Percentiles rank a stretch among this genome's conserved stretches.
These are phyloP conservation scores for Aporrectodea caliginosa DNA, from an alignment of 1,140 invertebrate species.

Conservation along the genomic window DNA sequence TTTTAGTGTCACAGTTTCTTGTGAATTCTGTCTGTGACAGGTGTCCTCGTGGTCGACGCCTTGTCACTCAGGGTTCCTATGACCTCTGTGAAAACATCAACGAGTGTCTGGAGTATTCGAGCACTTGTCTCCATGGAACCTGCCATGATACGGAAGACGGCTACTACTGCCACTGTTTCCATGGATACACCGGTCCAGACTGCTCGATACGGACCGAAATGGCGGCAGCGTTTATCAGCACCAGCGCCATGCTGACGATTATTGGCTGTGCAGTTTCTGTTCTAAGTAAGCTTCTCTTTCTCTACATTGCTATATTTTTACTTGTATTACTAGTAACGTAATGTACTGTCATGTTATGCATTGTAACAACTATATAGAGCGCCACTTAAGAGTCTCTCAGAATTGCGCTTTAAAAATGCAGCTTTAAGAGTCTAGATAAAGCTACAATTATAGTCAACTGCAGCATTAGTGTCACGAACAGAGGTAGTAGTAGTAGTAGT, in stretches of 20 bases:
- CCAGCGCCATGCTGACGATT: constrained; percentile 48
- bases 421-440: too few species aligned
- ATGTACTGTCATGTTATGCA: too few species aligned
- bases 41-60: constrained; percentile 38
- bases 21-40: too few species aligned
- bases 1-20: too few species aligned
- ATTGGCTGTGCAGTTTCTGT: constrained; percentile 46
- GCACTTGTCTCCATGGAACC: constrained; percentile 54
- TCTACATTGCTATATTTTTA: too few species aligned
- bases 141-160: constrained; percentile 65
- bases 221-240: constrained; percentile 41
- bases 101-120: constrained; percentile 33
- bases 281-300: constrained; percentile 42
- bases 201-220: constrained; percentile 22
- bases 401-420: too few species aligned
- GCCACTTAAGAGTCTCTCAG: too few species aligned
- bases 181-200: constrained; percentile 75
- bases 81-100: constrained; percentile 36
- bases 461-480: too few species aligned
- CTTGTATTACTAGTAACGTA: too few species aligned
- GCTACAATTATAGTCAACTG: too few species aligned
- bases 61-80: not conserved
- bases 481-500: too few species aligned
- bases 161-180: constrained; percentile 75
- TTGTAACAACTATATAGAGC: too few species aligned